These are phyloP conservation scores for Acanthosepion lycidas DNA, from an alignment of 2,888 invertebrate genomes.

Conservation along the genomic window DNA sequence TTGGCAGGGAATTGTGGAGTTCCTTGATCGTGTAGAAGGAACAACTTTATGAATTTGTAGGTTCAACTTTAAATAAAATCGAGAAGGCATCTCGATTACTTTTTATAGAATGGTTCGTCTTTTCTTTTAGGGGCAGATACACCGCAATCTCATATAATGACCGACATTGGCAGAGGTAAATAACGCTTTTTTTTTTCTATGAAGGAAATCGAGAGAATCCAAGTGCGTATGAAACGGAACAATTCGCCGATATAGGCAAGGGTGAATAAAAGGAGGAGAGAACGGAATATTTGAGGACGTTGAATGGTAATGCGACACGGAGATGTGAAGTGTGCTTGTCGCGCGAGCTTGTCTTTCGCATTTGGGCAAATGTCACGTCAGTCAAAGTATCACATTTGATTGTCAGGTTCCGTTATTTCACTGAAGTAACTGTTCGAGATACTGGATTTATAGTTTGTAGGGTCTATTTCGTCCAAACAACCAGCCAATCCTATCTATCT, in stretches of 20 bases:
- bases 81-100: too few relatives aligned
- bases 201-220: not conserved
- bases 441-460: not conserved
- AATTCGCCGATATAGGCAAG: not conserved
- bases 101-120: too few relatives aligned
- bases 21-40: too few relatives aligned
- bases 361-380: not conserved
- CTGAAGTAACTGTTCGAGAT: not conserved
- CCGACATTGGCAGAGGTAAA: too few relatives aligned
- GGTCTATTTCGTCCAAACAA: not conserved
- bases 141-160: too few relatives aligned
- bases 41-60: too few relatives aligned
- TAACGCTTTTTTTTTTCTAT: too few relatives aligned
- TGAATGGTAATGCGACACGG: not conserved
- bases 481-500: not conserved
- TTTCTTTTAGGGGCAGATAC: too few relatives aligned
- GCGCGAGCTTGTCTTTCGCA: not conserved
- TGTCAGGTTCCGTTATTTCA: not conserved
- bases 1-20: too few relatives aligned
- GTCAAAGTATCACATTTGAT: not conserved
- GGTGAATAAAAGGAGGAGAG: too few relatives aligned
- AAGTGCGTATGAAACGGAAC: not conserved
- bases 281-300: too few relatives aligned
- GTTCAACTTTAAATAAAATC: too few relatives aligned
- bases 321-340: not conserved